These are phyloP conservation scores for Gymnodraco acuticeps DNA, from an alignment of 2,797 vertebrate genomes.

Conservation along the genomic window DNA sequence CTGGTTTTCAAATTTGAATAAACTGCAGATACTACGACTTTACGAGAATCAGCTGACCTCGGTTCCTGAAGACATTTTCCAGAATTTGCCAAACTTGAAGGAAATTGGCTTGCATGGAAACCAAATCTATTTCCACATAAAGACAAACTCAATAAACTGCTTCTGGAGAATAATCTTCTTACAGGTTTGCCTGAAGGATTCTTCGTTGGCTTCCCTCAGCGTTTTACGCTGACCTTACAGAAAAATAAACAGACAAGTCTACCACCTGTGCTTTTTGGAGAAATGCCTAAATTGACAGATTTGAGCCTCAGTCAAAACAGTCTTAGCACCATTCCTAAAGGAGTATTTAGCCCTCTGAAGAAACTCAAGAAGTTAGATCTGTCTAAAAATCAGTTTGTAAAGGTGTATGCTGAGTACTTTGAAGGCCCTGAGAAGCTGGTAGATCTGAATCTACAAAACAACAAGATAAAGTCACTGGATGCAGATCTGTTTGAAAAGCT, in stretches of 20 bases:
- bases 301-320: constrained; percentile 82
- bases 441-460: constrained; percentile 81
- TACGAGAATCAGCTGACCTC: constrained; percentile 84
- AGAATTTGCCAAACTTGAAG: constrained; percentile 69
- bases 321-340: constrained; percentile 79
- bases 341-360: constrained; percentile 80
- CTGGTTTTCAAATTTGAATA: constrained; percentile 80
- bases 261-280: constrained; percentile 79
- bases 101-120: constrained; percentile 82
- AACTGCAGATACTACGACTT: constrained; percentile 76
- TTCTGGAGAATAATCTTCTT: constrained; percentile 83
- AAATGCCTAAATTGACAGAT: constrained; percentile 64
- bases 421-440: constrained; percentile 76
- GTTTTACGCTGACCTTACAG: constrained; percentile 79
- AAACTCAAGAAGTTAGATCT: constrained; percentile 80
- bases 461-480: constrained; percentile 73
- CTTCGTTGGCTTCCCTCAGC: constrained; percentile 81
- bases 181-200: constrained; percentile 71
- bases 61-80: constrained; percentile 82
- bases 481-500: constrained; percentile 73
- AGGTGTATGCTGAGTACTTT: constrained; percentile 78
- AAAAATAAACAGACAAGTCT: constrained; percentile 79
- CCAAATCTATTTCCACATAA: constrained; percentile 82
- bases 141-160: constrained; percentile 77
- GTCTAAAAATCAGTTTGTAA: constrained; percentile 81